A percentile compares a stretch with the other conserved stretches of the same genome.
Evolutionary conservation across 2,113 vertebrate genomes (phyloP).

Genomic region (Nestor notabilis): DNA sequence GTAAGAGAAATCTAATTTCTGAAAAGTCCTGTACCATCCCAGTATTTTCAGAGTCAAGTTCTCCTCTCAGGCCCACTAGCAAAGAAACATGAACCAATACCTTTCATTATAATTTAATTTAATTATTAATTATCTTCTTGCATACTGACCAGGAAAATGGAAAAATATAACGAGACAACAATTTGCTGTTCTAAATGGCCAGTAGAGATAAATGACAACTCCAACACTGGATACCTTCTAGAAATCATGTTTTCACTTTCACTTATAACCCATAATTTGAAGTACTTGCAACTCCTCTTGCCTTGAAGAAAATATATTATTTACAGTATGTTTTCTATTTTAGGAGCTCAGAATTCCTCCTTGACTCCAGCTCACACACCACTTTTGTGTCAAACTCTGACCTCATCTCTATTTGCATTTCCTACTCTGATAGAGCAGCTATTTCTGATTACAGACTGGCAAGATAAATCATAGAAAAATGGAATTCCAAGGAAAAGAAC

Average conservation of each 20-base stretch:
- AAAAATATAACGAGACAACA: background rate
- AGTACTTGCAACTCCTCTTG: background rate
- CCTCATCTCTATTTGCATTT: constrained; percentile 8
- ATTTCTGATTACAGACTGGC: constrained; percentile 16
- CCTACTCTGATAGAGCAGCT: constrained; percentile 4
- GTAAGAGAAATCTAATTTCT: background rate
- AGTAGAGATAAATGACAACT: background rate
- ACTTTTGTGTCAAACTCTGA: background rate
- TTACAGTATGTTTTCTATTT: constrained; percentile 27
- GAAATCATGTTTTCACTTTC: background rate
- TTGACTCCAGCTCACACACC: background rate
- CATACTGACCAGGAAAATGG: background rate
- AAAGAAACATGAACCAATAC: background rate
- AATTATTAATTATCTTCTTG: background rate
- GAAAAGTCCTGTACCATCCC: background rate
- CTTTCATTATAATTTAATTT: background rate
- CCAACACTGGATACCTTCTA: background rate
- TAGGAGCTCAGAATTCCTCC: constrained; percentile 11
- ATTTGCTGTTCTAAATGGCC: background rate
- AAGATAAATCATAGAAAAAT: constrained; percentile 38
- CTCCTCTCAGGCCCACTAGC: background rate
- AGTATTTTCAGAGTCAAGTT: background rate
- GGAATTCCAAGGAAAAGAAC: constrained; percentile 36
- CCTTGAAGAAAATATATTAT: background rate
- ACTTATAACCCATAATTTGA: background rate